A percentile compares a stretch with the other conserved stretches of the same genome.
Evolutionary conservation across 2,113 vertebrate species (phyloP).

Genomic region (Corapipo altera): DNA sequence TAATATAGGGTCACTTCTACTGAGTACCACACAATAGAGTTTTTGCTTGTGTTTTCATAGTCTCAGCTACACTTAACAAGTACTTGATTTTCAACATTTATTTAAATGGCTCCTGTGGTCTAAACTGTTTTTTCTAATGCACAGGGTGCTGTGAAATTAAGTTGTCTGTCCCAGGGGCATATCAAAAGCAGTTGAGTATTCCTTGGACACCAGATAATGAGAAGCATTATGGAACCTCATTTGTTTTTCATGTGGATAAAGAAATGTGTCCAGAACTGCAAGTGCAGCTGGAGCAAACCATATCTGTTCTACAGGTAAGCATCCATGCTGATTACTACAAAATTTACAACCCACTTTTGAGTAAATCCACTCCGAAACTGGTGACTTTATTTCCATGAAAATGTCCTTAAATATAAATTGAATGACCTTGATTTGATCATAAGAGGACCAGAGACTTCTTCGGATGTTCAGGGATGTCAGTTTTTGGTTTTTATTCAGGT

Average conservation of each 20-base stretch:
- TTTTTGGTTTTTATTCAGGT: neutral
- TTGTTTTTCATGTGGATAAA: slow-evolving; percentile 75
- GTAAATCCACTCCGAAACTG: neutral
- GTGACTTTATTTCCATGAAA: neutral
- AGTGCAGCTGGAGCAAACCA: slow-evolving; percentile 63
- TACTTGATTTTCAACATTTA: neutral
- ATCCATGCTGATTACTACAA: neutral
- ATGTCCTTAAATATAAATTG: neutral
- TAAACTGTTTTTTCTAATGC: neutral
- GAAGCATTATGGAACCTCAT: neutral
- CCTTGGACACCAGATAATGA: slow-evolving; percentile 19
- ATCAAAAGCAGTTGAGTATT: slow-evolving; percentile 69
- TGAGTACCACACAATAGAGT: neutral
- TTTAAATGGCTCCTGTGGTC: neutral
- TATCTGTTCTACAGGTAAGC: slow-evolving; percentile 68
- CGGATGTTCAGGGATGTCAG: neutral
- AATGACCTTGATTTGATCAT: neutral
- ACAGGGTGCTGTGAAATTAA: slow-evolving; percentile 65
- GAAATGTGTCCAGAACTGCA: slow-evolving; percentile 59
- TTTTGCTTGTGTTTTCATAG: neutral
- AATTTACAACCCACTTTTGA: neutral
- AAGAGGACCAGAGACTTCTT: neutral
- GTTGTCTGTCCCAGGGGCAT: slow-evolving; percentile 75
- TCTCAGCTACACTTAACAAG: neutral
- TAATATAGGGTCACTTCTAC: neutral